A percentile compares a stretch with the other conserved stretches of the same genome.
phyloP scores from a whole-genome alignment of 1,140 invertebrate species.

The Monomorium pharaonis region DNA sequence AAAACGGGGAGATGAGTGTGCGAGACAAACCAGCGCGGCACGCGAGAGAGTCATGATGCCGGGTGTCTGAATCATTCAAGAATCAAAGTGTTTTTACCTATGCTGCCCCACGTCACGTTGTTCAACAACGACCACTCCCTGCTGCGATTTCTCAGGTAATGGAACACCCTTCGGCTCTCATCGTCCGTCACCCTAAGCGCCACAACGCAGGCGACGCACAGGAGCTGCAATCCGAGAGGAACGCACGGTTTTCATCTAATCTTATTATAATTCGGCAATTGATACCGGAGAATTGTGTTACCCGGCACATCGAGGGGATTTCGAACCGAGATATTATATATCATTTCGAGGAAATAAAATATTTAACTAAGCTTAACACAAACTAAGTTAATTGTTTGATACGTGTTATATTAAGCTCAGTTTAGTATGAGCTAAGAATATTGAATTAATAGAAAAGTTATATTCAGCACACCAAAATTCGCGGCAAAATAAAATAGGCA shows the following conservation, averaged over 20 bases:
- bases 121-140: constrained; percentile 91
- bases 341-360: no score
- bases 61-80: not conserved
- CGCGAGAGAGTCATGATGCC: not conserved
- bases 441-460: no score
- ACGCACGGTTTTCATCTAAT: not conserved
- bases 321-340: not conserved
- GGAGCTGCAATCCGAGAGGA: constrained; percentile 84
- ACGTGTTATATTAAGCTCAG: no score
- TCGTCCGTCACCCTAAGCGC: constrained; percentile 89
- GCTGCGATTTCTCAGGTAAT: constrained; percentile 89
- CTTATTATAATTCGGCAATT: no score
- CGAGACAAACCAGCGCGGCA: not conserved
- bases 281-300: not conserved
- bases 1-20: constrained; percentile 34
- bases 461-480: no score
- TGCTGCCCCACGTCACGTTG: constrained; percentile 89
- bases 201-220: constrained; percentile 89
- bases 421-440: no score
- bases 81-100: constrained; percentile 85
- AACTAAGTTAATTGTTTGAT: no score
- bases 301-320: not conserved
- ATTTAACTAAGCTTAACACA: no score
- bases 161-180: constrained; percentile 88
- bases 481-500: no score